Conservation (phyloP, 2,113 vertebrate species). For the Lamprotornis superbus region DNA sequence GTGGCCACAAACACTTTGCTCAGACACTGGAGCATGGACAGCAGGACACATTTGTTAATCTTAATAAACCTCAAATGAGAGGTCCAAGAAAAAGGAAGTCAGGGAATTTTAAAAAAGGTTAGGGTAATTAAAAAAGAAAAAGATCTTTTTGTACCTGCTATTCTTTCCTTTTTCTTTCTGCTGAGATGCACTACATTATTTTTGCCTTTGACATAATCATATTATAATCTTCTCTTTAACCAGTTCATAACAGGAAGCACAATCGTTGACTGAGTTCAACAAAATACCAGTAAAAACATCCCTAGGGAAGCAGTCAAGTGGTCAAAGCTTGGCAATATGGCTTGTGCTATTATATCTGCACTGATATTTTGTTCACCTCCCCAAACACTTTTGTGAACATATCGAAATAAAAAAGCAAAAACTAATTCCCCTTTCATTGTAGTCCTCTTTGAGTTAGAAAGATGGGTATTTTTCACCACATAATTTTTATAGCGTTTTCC, state of each 20-base stretch:
- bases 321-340: conserved; percentile 56
- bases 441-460: background rate
- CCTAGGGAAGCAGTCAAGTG: conserved; percentile 59
- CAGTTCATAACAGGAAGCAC: conserved; percentile 61
- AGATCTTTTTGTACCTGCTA: accelerated
- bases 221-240: conserved; percentile 63
- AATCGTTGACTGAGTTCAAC: conserved; percentile 38
- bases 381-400: background rate
- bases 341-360: conserved; percentile 27
- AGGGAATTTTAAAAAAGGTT: background rate
- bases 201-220: conserved; percentile 52
- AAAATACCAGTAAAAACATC: conserved; percentile 66
- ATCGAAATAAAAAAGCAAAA: background rate
- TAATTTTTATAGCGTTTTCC: background rate
- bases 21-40: background rate
- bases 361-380: background rate
- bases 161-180: background rate
- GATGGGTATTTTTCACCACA: background rate
- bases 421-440: background rate
- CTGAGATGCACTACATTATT: background rate
- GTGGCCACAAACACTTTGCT: background rate
- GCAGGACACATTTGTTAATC: background rate
- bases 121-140: background rate
- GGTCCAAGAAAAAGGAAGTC: background rate
- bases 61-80: background rate